A percentile compares a stretch with the other conserved stretches of the same genome.
Conservation (phyloP, 2,113 vertebrate species). For the Daboia siamensis region DNA sequence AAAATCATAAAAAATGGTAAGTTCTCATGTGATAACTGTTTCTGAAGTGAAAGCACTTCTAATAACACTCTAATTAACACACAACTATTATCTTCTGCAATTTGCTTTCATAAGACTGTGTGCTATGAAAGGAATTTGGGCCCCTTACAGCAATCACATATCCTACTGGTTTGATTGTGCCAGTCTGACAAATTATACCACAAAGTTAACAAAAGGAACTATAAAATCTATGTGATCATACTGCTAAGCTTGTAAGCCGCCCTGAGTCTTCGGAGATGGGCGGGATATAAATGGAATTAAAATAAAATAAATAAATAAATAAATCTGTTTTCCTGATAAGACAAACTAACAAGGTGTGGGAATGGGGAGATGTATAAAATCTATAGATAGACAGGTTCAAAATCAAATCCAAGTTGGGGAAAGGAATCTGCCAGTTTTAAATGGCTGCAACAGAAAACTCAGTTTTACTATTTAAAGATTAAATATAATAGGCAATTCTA, state of each 20-base stretch:
- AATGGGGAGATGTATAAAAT: conserved; percentile 49
- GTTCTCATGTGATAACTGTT: conserved; percentile 54
- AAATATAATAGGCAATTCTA: conserved; percentile 65
- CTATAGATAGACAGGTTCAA: neutral
- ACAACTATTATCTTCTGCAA: conserved; percentile 53
- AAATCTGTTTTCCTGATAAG: conserved; percentile 71
- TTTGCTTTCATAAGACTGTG: conserved; percentile 53
- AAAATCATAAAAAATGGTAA: conserved; percentile 33
- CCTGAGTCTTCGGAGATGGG: no score
- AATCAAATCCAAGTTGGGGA: neutral
- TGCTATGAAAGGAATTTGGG: conserved; percentile 57
- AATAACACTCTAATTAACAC: conserved; percentile 57
- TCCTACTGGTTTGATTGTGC: conserved; percentile 70
- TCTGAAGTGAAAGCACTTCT: conserved; percentile 55
- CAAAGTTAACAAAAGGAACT: conserved; percentile 74
- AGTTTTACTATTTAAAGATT: conserved; percentile 54
- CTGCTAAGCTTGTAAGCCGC: no score
- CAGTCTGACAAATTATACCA: conserved; percentile 72
- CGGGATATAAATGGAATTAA: no score
- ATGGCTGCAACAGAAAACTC: conserved; percentile 51
- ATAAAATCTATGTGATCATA: conserved; percentile 71
- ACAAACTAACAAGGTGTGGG: conserved; percentile 67
- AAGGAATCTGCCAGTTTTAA: conserved; percentile 34
- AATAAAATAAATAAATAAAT: no score
- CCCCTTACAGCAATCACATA: conserved; percentile 73